Evolutionary conservation across 2,113 vertebrate genomes (phyloP).

Genomic region (Oenanthe oenanthe): DNA sequence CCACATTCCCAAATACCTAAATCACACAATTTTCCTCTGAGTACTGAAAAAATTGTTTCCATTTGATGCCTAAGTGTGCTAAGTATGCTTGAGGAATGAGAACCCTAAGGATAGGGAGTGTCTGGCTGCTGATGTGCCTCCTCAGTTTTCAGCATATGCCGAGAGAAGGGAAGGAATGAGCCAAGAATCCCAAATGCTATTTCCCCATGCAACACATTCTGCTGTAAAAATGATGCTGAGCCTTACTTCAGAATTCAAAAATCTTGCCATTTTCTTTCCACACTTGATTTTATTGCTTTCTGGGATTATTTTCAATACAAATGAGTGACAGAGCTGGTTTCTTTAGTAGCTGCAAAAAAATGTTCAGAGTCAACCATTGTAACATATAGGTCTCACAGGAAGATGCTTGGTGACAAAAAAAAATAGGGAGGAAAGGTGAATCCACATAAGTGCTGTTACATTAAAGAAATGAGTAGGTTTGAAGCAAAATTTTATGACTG

Average conservation of each 20-base stretch:
- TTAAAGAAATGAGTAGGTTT: neutral
- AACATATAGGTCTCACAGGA: neutral
- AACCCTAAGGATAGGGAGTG: neutral
- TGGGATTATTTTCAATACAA: conserved; percentile 4
- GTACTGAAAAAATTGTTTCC: neutral
- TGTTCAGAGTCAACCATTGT: neutral
- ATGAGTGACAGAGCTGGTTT: neutral
- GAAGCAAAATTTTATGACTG: neutral
- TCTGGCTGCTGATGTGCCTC: neutral
- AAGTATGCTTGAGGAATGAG: neutral
- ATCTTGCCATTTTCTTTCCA: neutral
- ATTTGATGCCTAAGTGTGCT: neutral
- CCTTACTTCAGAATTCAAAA: neutral
- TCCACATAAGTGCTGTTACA: neutral
- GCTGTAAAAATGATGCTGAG: neutral
- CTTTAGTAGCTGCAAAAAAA: neutral
- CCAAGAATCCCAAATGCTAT: neutral
- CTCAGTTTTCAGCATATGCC: neutral
- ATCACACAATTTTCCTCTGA: neutral
- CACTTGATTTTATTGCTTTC: neutral
- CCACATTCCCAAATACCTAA: neutral
- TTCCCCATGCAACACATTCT: neutral
- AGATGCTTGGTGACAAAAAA: neutral
- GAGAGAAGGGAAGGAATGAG: neutral
- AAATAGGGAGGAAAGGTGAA: neutral